These are phyloP conservation scores for Rallus crepitans DNA, from an alignment of 2,797 vertebrate species.

Conservation along the genomic window DNA sequence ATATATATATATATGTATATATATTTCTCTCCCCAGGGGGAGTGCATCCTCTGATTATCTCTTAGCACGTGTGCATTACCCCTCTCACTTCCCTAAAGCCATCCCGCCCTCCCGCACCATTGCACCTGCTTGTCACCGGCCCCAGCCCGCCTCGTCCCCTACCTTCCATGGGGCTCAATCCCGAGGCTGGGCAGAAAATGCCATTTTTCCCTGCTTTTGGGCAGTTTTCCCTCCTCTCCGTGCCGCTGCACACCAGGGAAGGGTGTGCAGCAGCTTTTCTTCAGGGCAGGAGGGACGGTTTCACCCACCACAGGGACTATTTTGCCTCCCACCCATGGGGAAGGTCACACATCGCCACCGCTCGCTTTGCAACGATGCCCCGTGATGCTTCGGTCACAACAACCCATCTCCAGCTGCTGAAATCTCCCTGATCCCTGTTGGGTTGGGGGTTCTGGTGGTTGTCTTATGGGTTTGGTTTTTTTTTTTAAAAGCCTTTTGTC, in stretches of 20 bases:
- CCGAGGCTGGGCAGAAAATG: constrained; percentile 6
- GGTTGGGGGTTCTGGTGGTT: accelerated
- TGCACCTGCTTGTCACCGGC: constrained; percentile 45
- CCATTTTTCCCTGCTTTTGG: not conserved
- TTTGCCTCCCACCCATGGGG: not conserved
- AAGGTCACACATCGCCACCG: accelerated
- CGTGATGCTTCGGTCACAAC: accelerated
- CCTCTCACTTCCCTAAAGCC: not conserved
- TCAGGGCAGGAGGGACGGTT: not conserved
- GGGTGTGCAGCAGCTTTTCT: not conserved
- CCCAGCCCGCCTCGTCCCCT: not conserved
- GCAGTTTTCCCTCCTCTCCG: not conserved
- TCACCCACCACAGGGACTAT: not conserved
- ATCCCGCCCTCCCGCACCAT: not conserved
- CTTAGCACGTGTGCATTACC: not conserved
- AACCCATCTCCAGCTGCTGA: not conserved
- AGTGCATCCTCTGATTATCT: constrained; percentile 38
- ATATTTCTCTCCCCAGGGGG: not conserved
- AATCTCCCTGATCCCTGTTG: not conserved
- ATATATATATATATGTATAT: not conserved
- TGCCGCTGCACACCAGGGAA: accelerated
- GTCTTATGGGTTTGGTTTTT: accelerated
- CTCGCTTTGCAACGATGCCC: not conserved
- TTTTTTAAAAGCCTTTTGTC: constrained; percentile 12
- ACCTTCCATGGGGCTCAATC: not conserved